A percentile compares a stretch with the other conserved stretches of the same genome.
Conservation (phyloP, 92 coral and sea anemone species). For the Epizoanthus stellaris region DNA sequence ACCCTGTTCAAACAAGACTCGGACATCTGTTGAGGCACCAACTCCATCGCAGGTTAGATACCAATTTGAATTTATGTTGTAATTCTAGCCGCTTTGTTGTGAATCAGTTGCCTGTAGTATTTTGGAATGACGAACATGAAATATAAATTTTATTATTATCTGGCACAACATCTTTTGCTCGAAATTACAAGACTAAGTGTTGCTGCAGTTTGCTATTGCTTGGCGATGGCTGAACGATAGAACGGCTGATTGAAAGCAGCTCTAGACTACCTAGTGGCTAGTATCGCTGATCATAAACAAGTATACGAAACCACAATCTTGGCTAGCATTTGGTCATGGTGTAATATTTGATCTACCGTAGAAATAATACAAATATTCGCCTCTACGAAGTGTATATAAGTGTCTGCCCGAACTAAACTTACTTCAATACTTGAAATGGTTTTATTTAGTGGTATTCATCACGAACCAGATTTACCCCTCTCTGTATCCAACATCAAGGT, state of each 20-base stretch:
- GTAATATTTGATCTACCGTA: neutral
- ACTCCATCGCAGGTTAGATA: conserved; percentile 51
- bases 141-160: neutral
- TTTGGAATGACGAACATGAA: conserved; percentile 22
- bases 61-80: conserved; percentile 23
- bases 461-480: too few relatives aligned
- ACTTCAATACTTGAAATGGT: too few relatives aligned
- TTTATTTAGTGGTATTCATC: too few relatives aligned
- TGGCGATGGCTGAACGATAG: neutral
- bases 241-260: conserved; percentile 40
- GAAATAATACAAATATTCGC: neutral
- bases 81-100: conserved; percentile 40
- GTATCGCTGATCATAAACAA: conserved; percentile 7
- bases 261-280: neutral
- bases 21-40: conserved; percentile 69
- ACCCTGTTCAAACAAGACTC: conserved; percentile 87
- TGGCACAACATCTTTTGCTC: neutral
- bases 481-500: too few relatives aligned
- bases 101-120: neutral
- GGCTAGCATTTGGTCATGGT: conserved; percentile 1
- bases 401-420: too few relatives aligned
- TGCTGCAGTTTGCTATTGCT: neutral
- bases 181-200: neutral
- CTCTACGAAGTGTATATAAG: neutral
- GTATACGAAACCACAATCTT: conserved; percentile 5